Percentiles rank a stretch among this genome's conserved stretches.
phyloP scores from a whole-genome alignment of 1,140 invertebrate species.

The Drosophila serrata region DNA sequence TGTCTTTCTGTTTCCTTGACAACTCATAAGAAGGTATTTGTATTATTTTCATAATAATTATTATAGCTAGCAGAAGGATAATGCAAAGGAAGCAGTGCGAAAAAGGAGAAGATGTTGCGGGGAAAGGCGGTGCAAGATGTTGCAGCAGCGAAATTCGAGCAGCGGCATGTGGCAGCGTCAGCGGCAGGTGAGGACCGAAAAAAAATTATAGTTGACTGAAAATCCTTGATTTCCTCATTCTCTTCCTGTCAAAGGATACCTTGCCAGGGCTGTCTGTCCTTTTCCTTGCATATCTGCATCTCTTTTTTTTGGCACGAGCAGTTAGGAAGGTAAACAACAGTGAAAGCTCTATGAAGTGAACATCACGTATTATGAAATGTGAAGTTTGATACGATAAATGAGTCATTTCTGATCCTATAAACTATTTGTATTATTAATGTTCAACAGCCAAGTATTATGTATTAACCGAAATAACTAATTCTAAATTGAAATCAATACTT shows the following conservation, averaged over 20 bases:
- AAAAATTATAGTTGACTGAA: slow-evolving; percentile 41
- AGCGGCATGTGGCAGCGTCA: slow-evolving; percentile 66
- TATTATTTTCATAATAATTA: slow-evolving; percentile 63
- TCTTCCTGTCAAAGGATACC: slow-evolving; percentile 47
- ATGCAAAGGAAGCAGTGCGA: slow-evolving; percentile 16
- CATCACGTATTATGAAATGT: neutral
- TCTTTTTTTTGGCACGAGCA: slow-evolving; percentile 55
- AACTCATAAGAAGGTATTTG: neutral
- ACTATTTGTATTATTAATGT: too few relatives aligned
- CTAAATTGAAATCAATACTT: too few relatives aligned
- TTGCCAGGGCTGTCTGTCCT: neutral
- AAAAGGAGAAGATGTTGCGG: slow-evolving; percentile 12
- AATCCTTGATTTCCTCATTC: slow-evolving; percentile 52
- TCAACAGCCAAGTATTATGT: too few relatives aligned
- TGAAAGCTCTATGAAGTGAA: neutral
- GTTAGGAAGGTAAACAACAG: slow-evolving; percentile 13
- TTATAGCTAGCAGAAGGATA: slow-evolving; percentile 38
- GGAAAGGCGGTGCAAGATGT: slow-evolving; percentile 5
- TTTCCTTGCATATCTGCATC: neutral
- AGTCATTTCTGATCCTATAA: too few relatives aligned
- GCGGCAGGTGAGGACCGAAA: slow-evolving; percentile 41
- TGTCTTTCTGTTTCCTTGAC: slow-evolving; percentile 8
- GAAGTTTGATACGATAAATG: too few relatives aligned
- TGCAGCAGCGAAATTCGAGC: slow-evolving; percentile 66
- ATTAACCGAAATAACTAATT: too few relatives aligned